These are phyloP conservation scores for Chloropsis hardwickii DNA, from an alignment of 2,113 vertebrate species.

Conservation along the genomic window DNA sequence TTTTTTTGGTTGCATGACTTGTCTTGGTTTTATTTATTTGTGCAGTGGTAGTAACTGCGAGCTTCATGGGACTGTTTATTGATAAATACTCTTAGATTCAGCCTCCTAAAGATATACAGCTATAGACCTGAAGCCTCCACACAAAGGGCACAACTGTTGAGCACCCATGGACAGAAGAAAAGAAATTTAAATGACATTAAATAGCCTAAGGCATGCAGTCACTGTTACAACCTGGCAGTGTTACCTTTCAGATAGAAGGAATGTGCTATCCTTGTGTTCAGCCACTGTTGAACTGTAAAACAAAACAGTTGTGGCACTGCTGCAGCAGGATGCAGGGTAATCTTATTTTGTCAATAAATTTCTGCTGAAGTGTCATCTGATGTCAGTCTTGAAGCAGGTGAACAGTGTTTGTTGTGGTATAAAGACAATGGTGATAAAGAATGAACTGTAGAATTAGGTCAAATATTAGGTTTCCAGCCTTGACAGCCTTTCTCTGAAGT, in stretches of 20 bases:
- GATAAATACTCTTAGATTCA: background rate
- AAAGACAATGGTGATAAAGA: background rate
- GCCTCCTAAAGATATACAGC: background rate
- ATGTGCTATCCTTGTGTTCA: background rate
- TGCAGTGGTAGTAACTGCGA: background rate
- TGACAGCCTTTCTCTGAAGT: background rate
- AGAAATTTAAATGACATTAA: background rate
- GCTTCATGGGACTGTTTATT: background rate
- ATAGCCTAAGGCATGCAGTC: background rate
- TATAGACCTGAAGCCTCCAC: background rate
- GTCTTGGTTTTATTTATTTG: background rate
- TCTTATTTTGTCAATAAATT: background rate
- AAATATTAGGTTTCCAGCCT: background rate
- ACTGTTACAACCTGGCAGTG: background rate
- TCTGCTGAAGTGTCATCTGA: background rate
- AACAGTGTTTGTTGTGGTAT: background rate
- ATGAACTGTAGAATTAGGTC: background rate
- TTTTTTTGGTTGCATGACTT: background rate
- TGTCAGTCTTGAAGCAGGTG: background rate
- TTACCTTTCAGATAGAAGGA: background rate
- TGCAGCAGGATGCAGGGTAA: background rate
- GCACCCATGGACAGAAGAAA: background rate
- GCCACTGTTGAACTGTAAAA: background rate
- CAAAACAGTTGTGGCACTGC: background rate
- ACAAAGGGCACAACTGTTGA: background rate